Conservation (phyloP, 2,797 vertebrate species). For the Microctenopoma stevenorrisi region DNA sequence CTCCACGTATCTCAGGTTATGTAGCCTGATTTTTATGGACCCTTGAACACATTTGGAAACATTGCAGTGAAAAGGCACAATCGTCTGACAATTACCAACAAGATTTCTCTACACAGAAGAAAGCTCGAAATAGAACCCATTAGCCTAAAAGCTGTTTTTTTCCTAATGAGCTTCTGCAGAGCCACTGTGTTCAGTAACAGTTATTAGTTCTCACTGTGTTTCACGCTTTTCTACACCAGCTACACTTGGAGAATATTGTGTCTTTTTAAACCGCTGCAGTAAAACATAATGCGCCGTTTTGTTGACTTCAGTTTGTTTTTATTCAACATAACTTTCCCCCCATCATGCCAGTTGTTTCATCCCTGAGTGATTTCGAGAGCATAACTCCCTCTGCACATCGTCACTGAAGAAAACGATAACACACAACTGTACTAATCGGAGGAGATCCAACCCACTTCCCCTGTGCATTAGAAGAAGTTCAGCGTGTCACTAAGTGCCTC, state of each 20-base stretch:
- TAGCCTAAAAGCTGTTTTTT: too few relatives aligned
- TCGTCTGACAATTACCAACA: too few relatives aligned
- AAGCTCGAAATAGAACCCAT: too few relatives aligned
- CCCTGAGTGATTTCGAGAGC: conserved; percentile 50
- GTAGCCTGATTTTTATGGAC: background rate
- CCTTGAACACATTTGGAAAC: too few relatives aligned
- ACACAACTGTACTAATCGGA: conserved; percentile 32
- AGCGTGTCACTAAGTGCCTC: conserved; percentile 27
- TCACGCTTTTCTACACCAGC: background rate
- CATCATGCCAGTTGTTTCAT: conserved; percentile 52
- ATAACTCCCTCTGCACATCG: conserved; percentile 49
- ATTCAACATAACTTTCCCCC: conserved; percentile 51
- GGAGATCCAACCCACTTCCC: conserved; percentile 38
- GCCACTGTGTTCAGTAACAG: too few relatives aligned
- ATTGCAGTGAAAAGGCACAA: too few relatives aligned
- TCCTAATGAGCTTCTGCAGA: too few relatives aligned
- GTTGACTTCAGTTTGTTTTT: conserved; percentile 46
- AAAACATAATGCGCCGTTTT: conserved; percentile 50
- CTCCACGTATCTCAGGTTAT: background rate
- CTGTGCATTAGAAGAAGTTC: conserved; percentile 27
- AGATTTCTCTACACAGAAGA: too few relatives aligned
- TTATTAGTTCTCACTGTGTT: too few relatives aligned
- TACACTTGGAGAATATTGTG: conserved; percentile 9
- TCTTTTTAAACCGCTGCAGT: conserved; percentile 7
- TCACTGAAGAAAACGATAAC: conserved; percentile 41